Conservation (phyloP, 92 coral and sea anemone genomes). For the Heteractis magnifica region DNA sequence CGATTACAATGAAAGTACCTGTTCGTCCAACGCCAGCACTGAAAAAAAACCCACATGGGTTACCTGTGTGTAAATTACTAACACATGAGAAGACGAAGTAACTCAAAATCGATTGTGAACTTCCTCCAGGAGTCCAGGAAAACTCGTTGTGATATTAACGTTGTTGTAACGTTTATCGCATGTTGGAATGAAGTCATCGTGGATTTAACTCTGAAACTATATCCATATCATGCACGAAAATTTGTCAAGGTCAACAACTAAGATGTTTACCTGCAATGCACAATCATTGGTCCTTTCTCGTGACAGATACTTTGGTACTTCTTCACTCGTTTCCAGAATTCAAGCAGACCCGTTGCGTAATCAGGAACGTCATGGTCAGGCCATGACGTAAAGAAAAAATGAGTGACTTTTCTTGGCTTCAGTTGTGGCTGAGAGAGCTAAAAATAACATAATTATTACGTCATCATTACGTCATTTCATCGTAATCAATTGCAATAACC, state of each 20-base stretch:
- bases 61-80: neutral
- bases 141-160: too few relatives aligned
- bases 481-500: neutral
- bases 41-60: neutral
- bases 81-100: neutral
- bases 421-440: conserved; percentile 35
- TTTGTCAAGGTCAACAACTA: neutral
- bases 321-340: conserved; percentile 61
- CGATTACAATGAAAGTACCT: conserved; percentile 67
- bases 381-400: conserved; percentile 30
- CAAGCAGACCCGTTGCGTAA: conserved; percentile 63
- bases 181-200: too few relatives aligned
- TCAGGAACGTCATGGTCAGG: conserved; percentile 47
- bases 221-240: too few relatives aligned
- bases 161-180: too few relatives aligned
- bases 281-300: conserved; percentile 53
- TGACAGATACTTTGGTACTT: conserved; percentile 7
- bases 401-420: conserved; percentile 38
- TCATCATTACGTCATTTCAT: too few relatives aligned
- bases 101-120: too few relatives aligned
- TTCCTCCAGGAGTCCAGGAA: too few relatives aligned
- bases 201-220: too few relatives aligned
- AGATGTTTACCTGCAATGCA: conserved; percentile 71
- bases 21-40: conserved; percentile 74
- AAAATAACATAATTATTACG: neutral